Evolutionary conservation across 2,113 vertebrate genomes (phyloP), one percentile per base, ranked within the genome.

Genomic region (Oncorhynchus mykiss): DNA sequence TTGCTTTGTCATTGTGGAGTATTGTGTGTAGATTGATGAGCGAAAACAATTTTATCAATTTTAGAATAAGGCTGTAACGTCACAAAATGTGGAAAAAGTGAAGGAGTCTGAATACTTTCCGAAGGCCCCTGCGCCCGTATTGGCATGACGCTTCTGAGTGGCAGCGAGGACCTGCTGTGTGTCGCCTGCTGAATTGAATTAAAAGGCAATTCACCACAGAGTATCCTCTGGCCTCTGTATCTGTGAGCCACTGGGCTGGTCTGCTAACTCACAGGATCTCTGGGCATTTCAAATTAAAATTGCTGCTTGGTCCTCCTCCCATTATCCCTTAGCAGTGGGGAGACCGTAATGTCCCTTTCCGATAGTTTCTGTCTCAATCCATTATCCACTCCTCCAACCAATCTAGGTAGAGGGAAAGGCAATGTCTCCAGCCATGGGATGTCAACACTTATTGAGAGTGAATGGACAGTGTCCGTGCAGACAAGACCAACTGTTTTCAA

Each of bases 131-230:
- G 34, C 6, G 6, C 34, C 39, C 39, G 8, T 45, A 45, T 9
- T 8, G 39, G 39, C 39, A 45, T 45, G 34, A 8, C 8, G 0
- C 7, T 39, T 39, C 7, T 39, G 34, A 39, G 68, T 0, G 2
- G 80, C 22, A 16, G 64, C 64, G 2, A 6, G 24, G n/a, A 24
- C 4, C 24, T 12, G 75, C 75, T 22, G 71, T 84, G 81, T 86
- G 84, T 27, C 64, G 85, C 88, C 70, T 82, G 84, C 80, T 54
- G 73, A 78, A 86, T 73, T 79, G 71, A 86, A 86, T 85, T 80
- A 83, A 80, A 89, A 82, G 77, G 67, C 9, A 81, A 82, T 85
- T 67, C 24, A 5, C 65, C 65, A 3, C 11, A 25, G 22, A 67
- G 65, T 12, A 77, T 62, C 78, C 74, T 6, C 68, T 60, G 70